Conservation (phyloP, 2,797 vertebrate genomes). For the Zalophus californianus region DNA sequence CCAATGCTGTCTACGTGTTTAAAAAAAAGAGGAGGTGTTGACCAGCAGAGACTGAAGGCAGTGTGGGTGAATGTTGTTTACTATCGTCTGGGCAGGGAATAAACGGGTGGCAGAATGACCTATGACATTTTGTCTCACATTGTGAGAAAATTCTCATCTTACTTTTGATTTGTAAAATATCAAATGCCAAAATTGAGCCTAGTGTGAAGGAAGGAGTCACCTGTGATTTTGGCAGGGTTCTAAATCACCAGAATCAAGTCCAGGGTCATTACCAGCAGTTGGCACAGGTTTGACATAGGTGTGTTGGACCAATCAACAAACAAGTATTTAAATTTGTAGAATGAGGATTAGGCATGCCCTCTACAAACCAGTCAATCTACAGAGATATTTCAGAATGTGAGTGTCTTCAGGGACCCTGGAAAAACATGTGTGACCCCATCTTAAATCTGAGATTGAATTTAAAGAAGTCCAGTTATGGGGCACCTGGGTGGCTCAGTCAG, state of each 20-base stretch:
- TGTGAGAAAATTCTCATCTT: not conserved
- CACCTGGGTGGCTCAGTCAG: too few species aligned
- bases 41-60: not conserved
- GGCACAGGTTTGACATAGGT: not conserved
- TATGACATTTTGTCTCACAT: not conserved
- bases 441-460: slow-evolving; percentile 36
- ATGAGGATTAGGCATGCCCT: not conserved
- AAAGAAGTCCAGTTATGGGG: not conserved
- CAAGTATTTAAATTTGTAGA: not conserved
- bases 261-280: not conserved
- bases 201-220: not conserved
- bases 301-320: not conserved
- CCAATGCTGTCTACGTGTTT: slow-evolving; percentile 10
- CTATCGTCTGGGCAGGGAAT: not conserved
- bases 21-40: not conserved
- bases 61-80: not conserved
- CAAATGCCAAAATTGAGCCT: not conserved
- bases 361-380: not conserved
- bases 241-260: slow-evolving; percentile 2
- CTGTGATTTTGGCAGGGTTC: not conserved
- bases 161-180: slow-evolving; percentile 28
- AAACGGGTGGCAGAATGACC: not conserved
- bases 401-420: not conserved
- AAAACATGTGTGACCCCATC: not conserved
- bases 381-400: slow-evolving; percentile 24